These are phyloP conservation scores for Pachymerium ferrugineum DNA, from an alignment of 2,888 invertebrate genomes.

Conservation along the genomic window DNA sequence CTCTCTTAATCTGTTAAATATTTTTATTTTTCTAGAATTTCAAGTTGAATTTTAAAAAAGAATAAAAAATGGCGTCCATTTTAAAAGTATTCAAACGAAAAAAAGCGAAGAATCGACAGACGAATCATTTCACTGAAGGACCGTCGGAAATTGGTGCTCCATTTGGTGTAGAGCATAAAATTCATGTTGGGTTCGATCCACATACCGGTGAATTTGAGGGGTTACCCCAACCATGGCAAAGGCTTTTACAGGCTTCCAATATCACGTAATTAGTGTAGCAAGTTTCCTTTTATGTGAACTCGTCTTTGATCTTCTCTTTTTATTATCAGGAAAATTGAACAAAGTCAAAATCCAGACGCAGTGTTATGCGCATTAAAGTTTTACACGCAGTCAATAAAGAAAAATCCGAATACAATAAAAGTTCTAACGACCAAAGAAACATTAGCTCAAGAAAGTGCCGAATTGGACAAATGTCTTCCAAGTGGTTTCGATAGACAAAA, in stretches of 20 bases:
- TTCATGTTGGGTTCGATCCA: conserved; percentile 79
- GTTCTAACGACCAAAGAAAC: conserved; percentile 73
- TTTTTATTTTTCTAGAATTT: background rate
- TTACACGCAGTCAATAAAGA: conserved; percentile 80
- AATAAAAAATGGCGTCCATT: background rate
- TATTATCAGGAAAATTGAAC: conserved; percentile 61
- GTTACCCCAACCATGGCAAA: conserved; percentile 74
- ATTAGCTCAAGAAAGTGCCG: conserved; percentile 63
- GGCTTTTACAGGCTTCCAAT: conserved; percentile 67
- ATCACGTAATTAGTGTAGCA: conserved; percentile 56
- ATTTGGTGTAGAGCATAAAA: conserved; percentile 75
- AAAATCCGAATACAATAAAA: conserved; percentile 67
- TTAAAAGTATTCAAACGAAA: conserved; percentile 7
- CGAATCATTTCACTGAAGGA: conserved; percentile 27
- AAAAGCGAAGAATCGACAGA: background rate
- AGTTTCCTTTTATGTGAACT: background rate
- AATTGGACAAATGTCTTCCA: background rate
- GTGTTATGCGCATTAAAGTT: conserved; percentile 85
- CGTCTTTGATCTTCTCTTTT: conserved; percentile 3
- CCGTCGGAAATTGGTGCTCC: conserved; percentile 66
- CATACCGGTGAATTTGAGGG: conserved; percentile 79
- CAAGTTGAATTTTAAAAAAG: background rate
- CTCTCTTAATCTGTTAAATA: too few species aligned
- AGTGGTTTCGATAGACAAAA: background rate
- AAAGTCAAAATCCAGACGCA: conserved; percentile 81